Conservation (phyloP, 2,888 invertebrate species). For the Chalcis sispes region DNA sequence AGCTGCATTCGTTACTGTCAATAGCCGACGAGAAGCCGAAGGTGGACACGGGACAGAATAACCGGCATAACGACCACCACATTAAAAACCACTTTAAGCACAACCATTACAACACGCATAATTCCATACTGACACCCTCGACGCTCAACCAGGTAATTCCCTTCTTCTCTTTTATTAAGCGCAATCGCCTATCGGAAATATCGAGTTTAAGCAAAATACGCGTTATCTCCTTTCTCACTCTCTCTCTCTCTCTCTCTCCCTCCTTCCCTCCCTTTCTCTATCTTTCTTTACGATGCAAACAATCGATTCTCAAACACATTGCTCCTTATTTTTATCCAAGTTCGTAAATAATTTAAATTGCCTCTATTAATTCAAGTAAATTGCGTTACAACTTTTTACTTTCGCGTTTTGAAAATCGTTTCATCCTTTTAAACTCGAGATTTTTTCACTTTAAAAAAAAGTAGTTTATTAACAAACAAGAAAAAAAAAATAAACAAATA, state of each 20-base stretch:
- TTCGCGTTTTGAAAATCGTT: no score
- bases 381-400: no score
- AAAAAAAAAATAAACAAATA: no score
- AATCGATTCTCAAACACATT: no score
- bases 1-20: slow-evolving; percentile 78
- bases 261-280: no score
- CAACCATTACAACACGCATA: slow-evolving; percentile 74
- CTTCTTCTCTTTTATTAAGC: slow-evolving; percentile 4
- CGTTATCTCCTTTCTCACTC: neutral
- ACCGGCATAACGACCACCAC: slow-evolving; percentile 75
- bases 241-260: neutral
- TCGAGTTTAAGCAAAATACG: slow-evolving; percentile 35
- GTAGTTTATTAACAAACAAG: no score
- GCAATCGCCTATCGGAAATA: slow-evolving; percentile 44
- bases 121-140: slow-evolving; percentile 75
- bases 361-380: no score
- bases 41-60: slow-evolving; percentile 78
- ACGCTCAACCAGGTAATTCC: slow-evolving; percentile 73
- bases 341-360: no score
- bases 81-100: slow-evolving; percentile 75
- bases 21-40: slow-evolving; percentile 79
- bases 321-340: no score
- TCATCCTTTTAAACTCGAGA: no score
- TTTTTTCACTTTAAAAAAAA: no score
- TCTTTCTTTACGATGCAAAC: no score